A percentile compares a stretch with the other conserved stretches of the same genome.
Evolutionary conservation across 1,140 invertebrate genomes (phyloP).

Genomic region (Zaprionus camerounensis): DNA sequence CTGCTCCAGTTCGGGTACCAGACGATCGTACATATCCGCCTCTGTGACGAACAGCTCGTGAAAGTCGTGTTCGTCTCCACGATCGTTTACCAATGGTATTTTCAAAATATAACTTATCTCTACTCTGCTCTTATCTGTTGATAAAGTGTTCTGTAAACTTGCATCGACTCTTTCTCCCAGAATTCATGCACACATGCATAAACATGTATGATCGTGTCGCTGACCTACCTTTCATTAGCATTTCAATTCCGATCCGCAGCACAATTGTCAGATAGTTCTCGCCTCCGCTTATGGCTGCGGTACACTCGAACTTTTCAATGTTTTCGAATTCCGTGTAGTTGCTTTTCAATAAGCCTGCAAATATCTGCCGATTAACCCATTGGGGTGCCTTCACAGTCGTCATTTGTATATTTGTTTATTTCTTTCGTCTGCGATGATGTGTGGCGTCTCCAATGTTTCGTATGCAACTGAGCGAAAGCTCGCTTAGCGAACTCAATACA

Average conservation of each 20-base stretch:
- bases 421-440: conserved; percentile 4
- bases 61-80: conserved; percentile 58
- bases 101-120: conserved; percentile 64
- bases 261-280: conserved; percentile 76
- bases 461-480: conserved; percentile 41
- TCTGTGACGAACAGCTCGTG: conserved; percentile 57
- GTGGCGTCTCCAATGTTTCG: background rate
- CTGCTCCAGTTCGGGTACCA: conserved; percentile 62
- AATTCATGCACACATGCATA: background rate
- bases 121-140: conserved; percentile 49
- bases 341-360: conserved; percentile 80
- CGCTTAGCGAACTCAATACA: background rate
- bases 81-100: conserved; percentile 58
- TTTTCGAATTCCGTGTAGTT: conserved; percentile 66
- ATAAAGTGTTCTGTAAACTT: conserved; percentile 12
- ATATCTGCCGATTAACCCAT: conserved; percentile 84
- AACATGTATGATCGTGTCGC: background rate
- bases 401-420: conserved; percentile 31
- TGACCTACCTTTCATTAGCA: conserved; percentile 59
- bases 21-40: conserved; percentile 61
- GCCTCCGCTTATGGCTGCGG: conserved; percentile 58
- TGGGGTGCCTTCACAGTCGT: conserved; percentile 41
- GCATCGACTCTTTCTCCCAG: background rate
- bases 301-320: conserved; percentile 49
- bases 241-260: conserved; percentile 57